Evolutionary conservation across 2,113 vertebrate genomes (phyloP).

Genomic region (Odontophorus gujanensis): DNA sequence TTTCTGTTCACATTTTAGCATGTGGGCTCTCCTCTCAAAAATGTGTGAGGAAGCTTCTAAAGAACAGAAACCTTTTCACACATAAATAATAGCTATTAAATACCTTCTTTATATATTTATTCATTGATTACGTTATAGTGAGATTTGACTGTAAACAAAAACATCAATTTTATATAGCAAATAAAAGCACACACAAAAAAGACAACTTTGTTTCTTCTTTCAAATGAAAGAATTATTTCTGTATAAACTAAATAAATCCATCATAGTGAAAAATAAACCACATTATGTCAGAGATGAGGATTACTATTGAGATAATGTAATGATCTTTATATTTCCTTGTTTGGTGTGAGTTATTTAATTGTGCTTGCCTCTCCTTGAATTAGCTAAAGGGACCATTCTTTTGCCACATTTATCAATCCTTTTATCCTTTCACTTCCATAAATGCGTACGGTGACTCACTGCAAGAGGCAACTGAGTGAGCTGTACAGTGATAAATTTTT

Average conservation of each 20-base stretch:
- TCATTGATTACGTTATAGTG: background rate
- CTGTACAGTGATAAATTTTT: conserved; percentile 98
- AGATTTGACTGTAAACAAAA: background rate
- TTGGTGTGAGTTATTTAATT: conserved; percentile 83
- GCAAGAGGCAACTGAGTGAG: conserved; percentile 88
- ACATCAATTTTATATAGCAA: conserved; percentile 6
- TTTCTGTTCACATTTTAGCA: background rate
- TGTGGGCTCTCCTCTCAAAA: background rate
- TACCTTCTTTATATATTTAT: background rate
- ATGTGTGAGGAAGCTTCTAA: background rate
- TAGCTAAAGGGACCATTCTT: conserved; percentile 81
- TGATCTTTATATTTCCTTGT: conserved; percentile 46
- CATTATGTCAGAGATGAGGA: background rate
- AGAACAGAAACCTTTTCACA: background rate
- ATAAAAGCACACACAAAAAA: background rate
- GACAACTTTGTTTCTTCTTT: background rate
- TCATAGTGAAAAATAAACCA: conserved; percentile 32
- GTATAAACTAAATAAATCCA: conserved; percentile 1
- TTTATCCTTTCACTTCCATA: conserved; percentile 79
- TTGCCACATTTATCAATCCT: conserved; percentile 91
- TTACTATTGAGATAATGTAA: conserved; percentile 53
- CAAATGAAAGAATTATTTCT: background rate
- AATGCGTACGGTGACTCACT: conserved; percentile 77
- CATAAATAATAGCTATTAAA: background rate
- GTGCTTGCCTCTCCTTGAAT: conserved; percentile 76